Evolutionary conservation across 1,140 invertebrate genomes (phyloP).

Genomic region (Amyelois transitella): DNA sequence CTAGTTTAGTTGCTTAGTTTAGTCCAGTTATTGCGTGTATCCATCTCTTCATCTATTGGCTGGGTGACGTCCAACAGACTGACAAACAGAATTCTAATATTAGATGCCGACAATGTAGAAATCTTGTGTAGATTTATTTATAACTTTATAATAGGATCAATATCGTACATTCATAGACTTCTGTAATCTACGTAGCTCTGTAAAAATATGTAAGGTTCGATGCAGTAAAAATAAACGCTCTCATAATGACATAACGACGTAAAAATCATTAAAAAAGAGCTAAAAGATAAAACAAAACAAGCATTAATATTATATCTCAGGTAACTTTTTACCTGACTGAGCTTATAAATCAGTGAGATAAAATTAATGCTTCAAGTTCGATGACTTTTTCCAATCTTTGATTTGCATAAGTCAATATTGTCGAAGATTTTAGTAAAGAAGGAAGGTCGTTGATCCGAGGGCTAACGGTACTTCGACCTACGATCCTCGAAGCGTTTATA

Average conservation of each 20-base stretch:
- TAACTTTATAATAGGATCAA: background rate
- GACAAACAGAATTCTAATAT: slow-evolving; percentile 9
- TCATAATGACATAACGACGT: no score
- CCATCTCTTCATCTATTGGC: slow-evolving; percentile 19
- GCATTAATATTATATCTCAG: no score
- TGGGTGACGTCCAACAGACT: slow-evolving; percentile 37
- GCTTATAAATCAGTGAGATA: no score
- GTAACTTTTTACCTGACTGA: no score
- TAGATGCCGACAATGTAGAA: background rate
- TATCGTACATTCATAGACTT: no score
- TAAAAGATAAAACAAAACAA: no score
- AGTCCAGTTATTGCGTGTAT: no score
- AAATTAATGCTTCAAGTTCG: slow-evolving; percentile 1
- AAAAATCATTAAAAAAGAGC: no score
- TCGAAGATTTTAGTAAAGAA: slow-evolving; percentile 24
- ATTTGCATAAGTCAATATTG: slow-evolving; percentile 26
- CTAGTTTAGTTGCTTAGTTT: no score
- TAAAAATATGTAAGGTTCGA: no score
- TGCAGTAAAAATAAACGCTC: no score
- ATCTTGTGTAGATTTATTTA: background rate
- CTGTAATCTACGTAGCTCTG: no score
- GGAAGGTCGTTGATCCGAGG: slow-evolving; percentile 27
- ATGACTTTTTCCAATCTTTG: background rate
- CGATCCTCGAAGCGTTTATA: slow-evolving; percentile 30
- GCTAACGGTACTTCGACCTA: slow-evolving; percentile 36